A percentile compares a stretch with the other conserved stretches of the same genome.
Conservation (phyloP, 2,888 invertebrate species). For the Chrysomela aeneicollis region DNA sequence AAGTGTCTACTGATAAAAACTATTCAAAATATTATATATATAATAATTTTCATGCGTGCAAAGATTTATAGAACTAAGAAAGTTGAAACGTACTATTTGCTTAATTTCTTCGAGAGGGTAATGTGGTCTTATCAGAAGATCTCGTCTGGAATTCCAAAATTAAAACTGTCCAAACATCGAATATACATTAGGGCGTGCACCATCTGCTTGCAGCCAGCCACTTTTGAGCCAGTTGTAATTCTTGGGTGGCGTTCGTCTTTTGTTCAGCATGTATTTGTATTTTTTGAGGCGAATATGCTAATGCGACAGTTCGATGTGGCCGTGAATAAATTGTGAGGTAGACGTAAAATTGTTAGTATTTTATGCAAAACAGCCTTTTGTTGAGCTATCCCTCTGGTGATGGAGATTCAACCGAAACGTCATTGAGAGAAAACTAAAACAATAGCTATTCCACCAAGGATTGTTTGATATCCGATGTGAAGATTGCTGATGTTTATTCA, state of each 20-base stretch:
- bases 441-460: too few relatives aligned
- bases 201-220: not conserved
- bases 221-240: not conserved
- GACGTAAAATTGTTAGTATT: not conserved
- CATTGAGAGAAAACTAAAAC: not conserved
- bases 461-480: too few relatives aligned
- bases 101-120: too few relatives aligned
- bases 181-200: not conserved
- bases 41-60: too few relatives aligned
- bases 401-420: not conserved
- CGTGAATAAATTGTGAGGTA: not conserved
- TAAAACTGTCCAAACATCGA: too few relatives aligned
- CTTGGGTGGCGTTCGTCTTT: slow-evolving; percentile 5
- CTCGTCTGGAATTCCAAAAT: too few relatives aligned
- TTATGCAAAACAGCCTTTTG: not conserved
- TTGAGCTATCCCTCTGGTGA: not conserved
- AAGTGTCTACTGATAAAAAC: too few relatives aligned
- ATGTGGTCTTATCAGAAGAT: too few relatives aligned
- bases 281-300: slow-evolving; percentile 4
- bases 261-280: slow-evolving; percentile 3
- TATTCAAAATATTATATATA: too few relatives aligned
- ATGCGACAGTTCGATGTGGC: not conserved
- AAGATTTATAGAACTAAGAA: too few relatives aligned
- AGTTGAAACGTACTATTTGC: too few relatives aligned
- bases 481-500: too few relatives aligned